These are phyloP conservation scores for Lycorma delicatula DNA, from an alignment of 1,140 invertebrate genomes.

Conservation along the genomic window DNA sequence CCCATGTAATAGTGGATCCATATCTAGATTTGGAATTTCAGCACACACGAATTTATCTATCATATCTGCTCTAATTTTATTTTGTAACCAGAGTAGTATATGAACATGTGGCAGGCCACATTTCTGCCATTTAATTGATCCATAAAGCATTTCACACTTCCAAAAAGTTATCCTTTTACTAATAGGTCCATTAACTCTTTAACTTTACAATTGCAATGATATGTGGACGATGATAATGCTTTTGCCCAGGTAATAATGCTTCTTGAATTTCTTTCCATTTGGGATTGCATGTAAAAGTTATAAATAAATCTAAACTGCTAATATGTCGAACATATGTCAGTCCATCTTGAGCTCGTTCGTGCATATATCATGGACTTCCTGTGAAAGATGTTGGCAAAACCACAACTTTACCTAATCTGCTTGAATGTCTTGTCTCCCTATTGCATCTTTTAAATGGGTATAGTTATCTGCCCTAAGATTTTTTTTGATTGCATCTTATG, in stretches of 20 bases:
- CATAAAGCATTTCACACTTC: constrained; percentile 28
- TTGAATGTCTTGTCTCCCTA: constrained; percentile 12
- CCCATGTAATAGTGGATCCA: constrained; percentile 37
- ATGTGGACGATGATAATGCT: not conserved
- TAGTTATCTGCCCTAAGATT: constrained; percentile 41
- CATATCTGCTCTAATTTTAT: constrained; percentile 35
- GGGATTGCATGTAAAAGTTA: constrained; percentile 22
- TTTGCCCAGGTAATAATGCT: not conserved
- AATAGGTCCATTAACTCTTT: constrained; percentile 12
- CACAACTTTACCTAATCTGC: constrained; percentile 25
- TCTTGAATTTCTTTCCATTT: constrained; percentile 26
- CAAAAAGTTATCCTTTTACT: constrained; percentile 10
- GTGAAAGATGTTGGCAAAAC: constrained; percentile 36
- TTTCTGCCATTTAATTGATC: constrained; percentile 43
- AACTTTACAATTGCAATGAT: constrained; percentile 9
- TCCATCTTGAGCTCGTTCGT: constrained; percentile 40
- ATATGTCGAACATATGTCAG: constrained; percentile 37
- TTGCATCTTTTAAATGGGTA: constrained; percentile 36
- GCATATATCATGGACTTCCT: constrained; percentile 38
- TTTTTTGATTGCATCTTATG: constrained; percentile 38
- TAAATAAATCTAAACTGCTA: constrained; percentile 31
- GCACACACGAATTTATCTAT: constrained; percentile 44
- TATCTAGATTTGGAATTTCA: constrained; percentile 43
- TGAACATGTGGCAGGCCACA: constrained; percentile 41
- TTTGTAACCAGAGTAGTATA: constrained; percentile 40